Evolutionary conservation across 1,140 invertebrate genomes (phyloP).

Genomic region (Dysdera silvatica): DNA sequence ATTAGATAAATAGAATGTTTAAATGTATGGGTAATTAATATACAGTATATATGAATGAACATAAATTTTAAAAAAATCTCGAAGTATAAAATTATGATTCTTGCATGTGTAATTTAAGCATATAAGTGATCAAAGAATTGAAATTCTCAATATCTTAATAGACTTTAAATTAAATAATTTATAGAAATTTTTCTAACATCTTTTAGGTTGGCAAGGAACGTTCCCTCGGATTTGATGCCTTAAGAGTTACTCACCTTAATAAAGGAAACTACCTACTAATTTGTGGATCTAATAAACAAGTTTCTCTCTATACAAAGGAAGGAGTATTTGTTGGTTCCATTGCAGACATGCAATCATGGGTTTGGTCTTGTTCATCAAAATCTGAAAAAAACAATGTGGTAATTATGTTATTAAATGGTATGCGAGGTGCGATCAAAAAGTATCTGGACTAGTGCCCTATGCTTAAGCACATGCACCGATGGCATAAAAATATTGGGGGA

Average conservation of each 20-base stretch:
- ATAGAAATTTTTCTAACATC: background rate
- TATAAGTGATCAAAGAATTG: background rate
- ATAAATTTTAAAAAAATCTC: too few species aligned
- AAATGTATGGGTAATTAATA: too few species aligned
- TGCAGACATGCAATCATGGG: conserved; percentile 69
- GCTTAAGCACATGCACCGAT: too few species aligned
- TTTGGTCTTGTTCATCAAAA: conserved; percentile 72
- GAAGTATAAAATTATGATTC: too few species aligned
- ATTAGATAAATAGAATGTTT: too few species aligned
- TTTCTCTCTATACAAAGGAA: conserved; percentile 69
- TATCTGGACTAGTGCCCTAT: too few species aligned
- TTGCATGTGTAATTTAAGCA: too few species aligned
- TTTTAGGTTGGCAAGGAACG: conserved; percentile 62
- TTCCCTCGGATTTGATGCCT: conserved; percentile 68
- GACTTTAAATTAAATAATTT: background rate
- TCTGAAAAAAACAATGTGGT: conserved; percentile 65
- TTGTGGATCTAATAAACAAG: conserved; percentile 70
- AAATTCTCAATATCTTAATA: background rate
- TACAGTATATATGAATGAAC: too few species aligned
- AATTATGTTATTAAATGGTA: conserved; percentile 34
- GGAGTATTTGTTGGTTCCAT: conserved; percentile 68
- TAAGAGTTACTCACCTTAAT: conserved; percentile 66
- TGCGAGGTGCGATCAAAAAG: too few species aligned
- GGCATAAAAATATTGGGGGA: too few species aligned
- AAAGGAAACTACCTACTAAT: conserved; percentile 75